Base-by-base conservation (phyloP, 2,888 invertebrate genomes). In the Cantharis rufa region DNA sequence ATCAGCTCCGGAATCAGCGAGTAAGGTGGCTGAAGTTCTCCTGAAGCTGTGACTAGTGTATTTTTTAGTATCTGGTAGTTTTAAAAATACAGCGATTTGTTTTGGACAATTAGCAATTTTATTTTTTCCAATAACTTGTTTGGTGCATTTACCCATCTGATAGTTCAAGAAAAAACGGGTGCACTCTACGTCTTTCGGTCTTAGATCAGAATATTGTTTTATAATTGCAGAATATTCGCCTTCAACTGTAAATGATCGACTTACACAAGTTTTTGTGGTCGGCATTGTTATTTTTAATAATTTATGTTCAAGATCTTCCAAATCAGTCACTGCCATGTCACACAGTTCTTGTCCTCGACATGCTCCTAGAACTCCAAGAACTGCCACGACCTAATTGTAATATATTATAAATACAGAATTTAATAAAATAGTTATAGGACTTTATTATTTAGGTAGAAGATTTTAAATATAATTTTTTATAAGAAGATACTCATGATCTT, bases 1-100 rank as follows among this genome's bases (percentile, higher is more conserved):
- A 24, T 24, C 24, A 2, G 24, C 90, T 90, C 80, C 83, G 83
- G 4, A 71, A 28, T 77, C 74, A n/a, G 70, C 74, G 15, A 75
- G 61, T 24, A 79, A 15, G 3, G 70, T 75, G 18, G 72, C 75
- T 15, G 75, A 78, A 13, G 74, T 76, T 71, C 74, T 71, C 13
- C 78, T 27, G 72, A 78, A 79, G 16, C 76, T 69, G 32, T 79
- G 79, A 7, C 78, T 78, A 11, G 79, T 75, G 61, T 79, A 79
- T 61, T 69, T 24, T 48, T 24, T 24, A 24, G 24, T 1, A 24
- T 74, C 66, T 28, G 32, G 73, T 66, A 80, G 66, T 11, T 75
- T 70, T 61, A 79, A 71, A 63, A 73, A 80, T 32, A 69, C 68
- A 13, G 79, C 80, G 10, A 80, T 76, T 78, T 79, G 63, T 69